Evolutionary conservation across 2,113 vertebrate genomes (phyloP).

Genomic region (Baryphthengus martii): DNA sequence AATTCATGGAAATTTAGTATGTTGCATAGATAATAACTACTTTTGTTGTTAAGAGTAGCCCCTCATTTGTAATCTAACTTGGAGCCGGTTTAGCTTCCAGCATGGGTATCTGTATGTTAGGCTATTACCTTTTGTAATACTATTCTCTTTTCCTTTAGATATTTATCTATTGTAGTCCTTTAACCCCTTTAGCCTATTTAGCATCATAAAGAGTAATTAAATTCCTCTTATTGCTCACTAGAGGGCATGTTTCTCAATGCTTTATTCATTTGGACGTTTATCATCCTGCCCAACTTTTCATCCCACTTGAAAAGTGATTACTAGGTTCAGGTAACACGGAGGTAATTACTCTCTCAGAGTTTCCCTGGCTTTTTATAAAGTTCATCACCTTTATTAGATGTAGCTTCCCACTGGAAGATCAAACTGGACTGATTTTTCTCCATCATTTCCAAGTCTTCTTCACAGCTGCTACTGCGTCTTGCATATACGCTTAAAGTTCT

Average conservation of each 20-base stretch:
- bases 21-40: not conserved
- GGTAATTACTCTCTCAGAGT: not conserved
- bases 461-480: not conserved
- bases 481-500: not conserved
- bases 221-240: not conserved
- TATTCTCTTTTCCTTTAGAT: not conserved
- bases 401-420: not conserved
- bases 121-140: not conserved
- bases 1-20: not conserved
- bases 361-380: not conserved
- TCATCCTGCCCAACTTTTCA: not conserved
- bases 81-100: not conserved
- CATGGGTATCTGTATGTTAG: not conserved
- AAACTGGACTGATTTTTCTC: not conserved
- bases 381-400: not conserved
- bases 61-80: not conserved
- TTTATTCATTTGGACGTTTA: not conserved
- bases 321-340: not conserved
- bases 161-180: not conserved
- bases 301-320: not conserved
- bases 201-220: not conserved
- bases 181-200: not conserved
- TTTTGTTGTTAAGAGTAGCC: not conserved
- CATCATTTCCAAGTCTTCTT: not conserved
- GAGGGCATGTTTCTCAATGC: not conserved